Base-by-base conservation (phyloP, 2,797 vertebrate species). In the Streptopelia turtur region DNA sequence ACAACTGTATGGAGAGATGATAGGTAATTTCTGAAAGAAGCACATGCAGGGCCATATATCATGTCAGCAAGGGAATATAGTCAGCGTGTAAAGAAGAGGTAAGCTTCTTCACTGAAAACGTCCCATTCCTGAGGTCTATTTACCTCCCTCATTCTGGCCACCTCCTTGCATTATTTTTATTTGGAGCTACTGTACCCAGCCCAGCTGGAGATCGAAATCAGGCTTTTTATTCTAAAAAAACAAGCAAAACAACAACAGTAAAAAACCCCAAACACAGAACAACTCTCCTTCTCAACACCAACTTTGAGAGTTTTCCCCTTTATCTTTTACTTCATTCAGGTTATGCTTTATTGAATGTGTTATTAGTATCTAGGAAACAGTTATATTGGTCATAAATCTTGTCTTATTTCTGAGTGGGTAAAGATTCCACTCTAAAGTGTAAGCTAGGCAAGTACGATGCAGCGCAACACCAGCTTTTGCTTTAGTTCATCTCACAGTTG, bases 41-140 rank as follows among this genome's bases (percentile, higher is more conserved):
- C 37, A 64, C 23, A 33, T 50, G 56, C 53, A 80, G 72, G 90
- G 23, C 53, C 66, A 28, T 83, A 55, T 83, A 83, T 95, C 84
- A 64, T 66, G 69, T 91, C 87, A 90, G 30, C 57, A 60, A 90
- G 33, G 75, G 85, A 70, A 87, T 79, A 53, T 55, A 91, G 90
- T 92, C 71, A 83, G 30, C 43, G 16, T 53, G 14, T 75, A 76
- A 61, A 64, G 53, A 85, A 85, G 86, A 93, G 70, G 52, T 68
- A 94, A 63, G 37, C 23, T 8, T 35, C 64, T 93, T 50, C 61
- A 31, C 33, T 56, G 57, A 49, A 95, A 88, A 55, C 35, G 9
- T 33, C 23, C 53, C 94, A 93, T 66, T 86, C 60, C 31, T 41
- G 55, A 76, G 45, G 28, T 49, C 45, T 52, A 13, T 66, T 94